Conservation (phyloP, 1,140 invertebrate species). For the Drosophila arawakana region DNA sequence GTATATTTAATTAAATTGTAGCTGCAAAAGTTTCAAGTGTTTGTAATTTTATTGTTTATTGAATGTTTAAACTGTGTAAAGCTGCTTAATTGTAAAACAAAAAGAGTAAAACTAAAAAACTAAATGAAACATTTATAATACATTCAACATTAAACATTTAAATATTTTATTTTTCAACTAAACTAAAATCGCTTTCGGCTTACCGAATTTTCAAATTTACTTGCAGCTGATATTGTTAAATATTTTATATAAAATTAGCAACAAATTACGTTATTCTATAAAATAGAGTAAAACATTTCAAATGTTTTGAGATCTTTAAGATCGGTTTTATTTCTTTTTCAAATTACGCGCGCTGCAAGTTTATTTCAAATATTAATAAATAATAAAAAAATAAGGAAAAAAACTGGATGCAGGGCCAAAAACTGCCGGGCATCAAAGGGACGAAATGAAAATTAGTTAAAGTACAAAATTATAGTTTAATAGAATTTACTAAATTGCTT, state of each 20-base stretch:
- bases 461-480: background rate
- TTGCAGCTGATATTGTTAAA: slow-evolving; percentile 13
- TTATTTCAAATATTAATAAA: slow-evolving; percentile 8
- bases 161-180: slow-evolving; percentile 30
- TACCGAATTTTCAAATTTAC: slow-evolving; percentile 8
- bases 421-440: slow-evolving; percentile 42
- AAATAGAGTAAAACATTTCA: background rate
- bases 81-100: slow-evolving; percentile 50
- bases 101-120: slow-evolving; percentile 9
- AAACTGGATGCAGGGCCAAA: slow-evolving; percentile 51
- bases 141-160: background rate
- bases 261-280: background rate
- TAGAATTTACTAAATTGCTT: slow-evolving; percentile 1
- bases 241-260: too few species aligned
- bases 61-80: slow-evolving; percentile 50
- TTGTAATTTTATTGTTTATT: slow-evolving; percentile 75
- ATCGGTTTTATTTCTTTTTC: background rate
- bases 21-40: slow-evolving; percentile 63
- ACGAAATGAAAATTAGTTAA: slow-evolving; percentile 26
- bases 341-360: slow-evolving; percentile 1
- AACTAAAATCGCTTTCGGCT: background rate
- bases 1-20: slow-evolving; percentile 65
- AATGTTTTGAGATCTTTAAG: background rate
- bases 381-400: slow-evolving; percentile 13
- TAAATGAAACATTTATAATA: slow-evolving; percentile 23